Base-by-base conservation (phyloP, 2,113 vertebrate species). In the Aramus guarauna region DNA sequence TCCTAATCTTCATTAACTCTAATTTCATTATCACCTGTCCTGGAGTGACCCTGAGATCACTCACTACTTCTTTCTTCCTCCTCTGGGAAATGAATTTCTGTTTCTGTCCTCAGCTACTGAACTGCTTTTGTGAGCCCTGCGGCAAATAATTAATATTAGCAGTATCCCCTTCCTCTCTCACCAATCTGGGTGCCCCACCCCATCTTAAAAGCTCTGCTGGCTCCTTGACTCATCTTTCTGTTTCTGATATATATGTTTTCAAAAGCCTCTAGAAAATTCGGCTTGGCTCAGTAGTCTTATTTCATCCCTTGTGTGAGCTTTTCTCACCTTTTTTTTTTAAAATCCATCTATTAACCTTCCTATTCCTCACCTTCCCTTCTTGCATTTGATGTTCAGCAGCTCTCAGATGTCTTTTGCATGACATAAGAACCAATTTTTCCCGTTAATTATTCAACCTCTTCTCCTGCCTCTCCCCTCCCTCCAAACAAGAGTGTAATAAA, bases 1-100 rank as follows among this genome's bases (percentile, higher is more conserved):
- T 97, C 92, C 91, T 97, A 96, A 97, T 97, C 96, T 97, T 97
- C 98, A 97, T 98, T 98, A 98, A 95, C 95, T 97, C 97, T 97
- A 98, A 98, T 98, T 98, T 97, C 96, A 98, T 98, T 98, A 98
- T 98, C 97, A 98, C 98, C 98, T 98, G 95, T 98, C 97, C 98
- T 90, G 90, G 96, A 92, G 92, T 98, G 97, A 98, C 97, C 97
- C 94, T 75, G 92, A 92, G 93, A 94, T 97, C 96, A 95, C 95
- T 56, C 74, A 45, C 63, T 91, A 91, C 95, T 85, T 88, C 97
- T 97, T 96, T 94, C 94, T 88, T 85, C 88, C 74, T 93, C 98
- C 97, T 95, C 59, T 76, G 97, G 98, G 97, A 97, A 97, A 98
- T 96, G 97, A 97, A 96, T 98, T 97, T 92, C 97, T 97, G 86